phyloP scores from a whole-genome alignment of 2,797 vertebrate genomes.

The Channallabes apus region DNA sequence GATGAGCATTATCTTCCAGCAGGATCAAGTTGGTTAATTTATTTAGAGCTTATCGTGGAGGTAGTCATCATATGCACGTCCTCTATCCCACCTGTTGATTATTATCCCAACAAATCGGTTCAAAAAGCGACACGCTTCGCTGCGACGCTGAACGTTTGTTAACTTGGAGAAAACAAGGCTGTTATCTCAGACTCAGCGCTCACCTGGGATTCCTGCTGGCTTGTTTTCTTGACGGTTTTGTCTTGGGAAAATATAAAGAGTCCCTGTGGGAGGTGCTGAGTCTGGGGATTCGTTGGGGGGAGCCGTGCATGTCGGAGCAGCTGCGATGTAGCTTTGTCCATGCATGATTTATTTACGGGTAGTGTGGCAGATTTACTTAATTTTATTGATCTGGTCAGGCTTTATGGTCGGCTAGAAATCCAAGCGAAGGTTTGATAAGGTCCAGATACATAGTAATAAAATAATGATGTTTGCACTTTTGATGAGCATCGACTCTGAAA shows the following conservation, averaged over 20 bases:
- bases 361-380: not conserved
- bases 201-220: slow-evolving; percentile 31
- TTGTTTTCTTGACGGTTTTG: slow-evolving; percentile 47
- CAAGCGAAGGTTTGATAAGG: not conserved
- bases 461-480: not conserved
- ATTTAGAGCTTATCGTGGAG: slow-evolving; percentile 2
- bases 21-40: not conserved
- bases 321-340: not conserved
- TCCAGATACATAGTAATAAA: not conserved
- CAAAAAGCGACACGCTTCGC: not conserved
- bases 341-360: no score
- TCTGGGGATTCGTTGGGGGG: not conserved
- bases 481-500: not conserved
- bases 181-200: not conserved
- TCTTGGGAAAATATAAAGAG: slow-evolving; percentile 41
- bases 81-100: not conserved
- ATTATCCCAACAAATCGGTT: slow-evolving; percentile 8
- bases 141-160: slow-evolving; percentile 7
- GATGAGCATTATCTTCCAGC: not conserved
- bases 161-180: slow-evolving; percentile 27
- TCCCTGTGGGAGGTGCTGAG: slow-evolving; percentile 21
- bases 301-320: not conserved
- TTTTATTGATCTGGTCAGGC: not conserved
- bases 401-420: not conserved
- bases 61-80: not conserved